Conservation (phyloP, 2,113 vertebrate species). For the Aramus guarauna region DNA sequence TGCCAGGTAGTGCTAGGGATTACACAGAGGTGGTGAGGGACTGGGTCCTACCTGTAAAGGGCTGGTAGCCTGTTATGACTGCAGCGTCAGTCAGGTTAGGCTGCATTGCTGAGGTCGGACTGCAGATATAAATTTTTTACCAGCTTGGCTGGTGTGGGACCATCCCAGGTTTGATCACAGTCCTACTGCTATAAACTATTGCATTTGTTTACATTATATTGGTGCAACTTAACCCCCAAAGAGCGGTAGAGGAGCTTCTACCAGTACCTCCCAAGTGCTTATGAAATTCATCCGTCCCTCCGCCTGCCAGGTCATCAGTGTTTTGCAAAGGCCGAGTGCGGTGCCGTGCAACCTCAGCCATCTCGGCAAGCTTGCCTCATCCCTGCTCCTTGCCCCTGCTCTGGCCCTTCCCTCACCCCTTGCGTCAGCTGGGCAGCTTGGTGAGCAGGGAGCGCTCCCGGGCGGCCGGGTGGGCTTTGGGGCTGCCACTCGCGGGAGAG, state of each 20-base stretch:
- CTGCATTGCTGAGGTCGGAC: background rate
- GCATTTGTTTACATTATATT: background rate
- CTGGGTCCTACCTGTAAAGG: rapidly evolving
- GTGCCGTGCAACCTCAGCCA: background rate
- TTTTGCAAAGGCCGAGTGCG: background rate
- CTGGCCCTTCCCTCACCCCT: background rate
- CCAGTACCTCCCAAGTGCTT: background rate
- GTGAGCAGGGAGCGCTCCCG: background rate
- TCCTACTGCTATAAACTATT: background rate
- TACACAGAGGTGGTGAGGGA: background rate
- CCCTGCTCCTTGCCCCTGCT: background rate
- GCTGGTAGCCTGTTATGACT: background rate
- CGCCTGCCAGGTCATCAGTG: rapidly evolving
- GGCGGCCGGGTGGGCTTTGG: background rate
- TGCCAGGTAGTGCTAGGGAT: rapidly evolving
- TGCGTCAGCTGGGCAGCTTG: rapidly evolving
- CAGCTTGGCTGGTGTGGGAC: background rate
- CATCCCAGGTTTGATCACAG: background rate
- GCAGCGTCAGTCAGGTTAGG: background rate
- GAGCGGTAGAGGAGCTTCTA: background rate
- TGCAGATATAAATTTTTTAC: background rate
- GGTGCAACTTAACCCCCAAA: background rate
- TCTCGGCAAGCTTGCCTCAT: rapidly evolving
- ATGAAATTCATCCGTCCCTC: background rate
- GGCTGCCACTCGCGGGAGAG: rapidly evolving